These are phyloP conservation scores for Tragelaphus oryx DNA, from an alignment of 2,797 vertebrate genomes.

Conservation along the genomic window DNA sequence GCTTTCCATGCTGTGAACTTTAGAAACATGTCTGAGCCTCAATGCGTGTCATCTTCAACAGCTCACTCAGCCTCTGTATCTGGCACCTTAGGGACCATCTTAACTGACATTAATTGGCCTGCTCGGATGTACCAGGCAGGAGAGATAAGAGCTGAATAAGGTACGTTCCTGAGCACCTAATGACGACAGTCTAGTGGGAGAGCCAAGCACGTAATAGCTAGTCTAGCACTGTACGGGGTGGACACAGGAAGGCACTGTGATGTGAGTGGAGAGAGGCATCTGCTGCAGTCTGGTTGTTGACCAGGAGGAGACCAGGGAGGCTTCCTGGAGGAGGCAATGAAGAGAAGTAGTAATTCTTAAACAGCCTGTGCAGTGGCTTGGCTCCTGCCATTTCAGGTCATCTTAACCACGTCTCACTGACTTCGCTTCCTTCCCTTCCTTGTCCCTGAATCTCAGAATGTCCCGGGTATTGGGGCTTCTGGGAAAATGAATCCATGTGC, in stretches of 20 bases:
- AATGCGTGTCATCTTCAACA: neutral
- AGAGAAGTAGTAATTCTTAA: neutral
- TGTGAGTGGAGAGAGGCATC: neutral
- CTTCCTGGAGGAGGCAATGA: neutral
- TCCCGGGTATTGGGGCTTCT: neutral
- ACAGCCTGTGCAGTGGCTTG: neutral
- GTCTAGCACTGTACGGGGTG: neutral
- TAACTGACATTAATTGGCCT: neutral
- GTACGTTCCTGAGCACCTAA: neutral
- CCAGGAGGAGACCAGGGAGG: neutral
- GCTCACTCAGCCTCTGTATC: neutral
- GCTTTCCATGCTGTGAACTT: neutral
- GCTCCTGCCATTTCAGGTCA: neutral
- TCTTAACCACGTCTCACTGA: neutral
- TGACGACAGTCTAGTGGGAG: neutral
- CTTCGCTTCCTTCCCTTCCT: neutral
- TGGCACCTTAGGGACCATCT: neutral
- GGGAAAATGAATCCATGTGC: neutral
- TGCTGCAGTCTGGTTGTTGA: neutral
- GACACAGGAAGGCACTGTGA: neutral
- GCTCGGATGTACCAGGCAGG: neutral
- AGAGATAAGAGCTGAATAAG: neutral
- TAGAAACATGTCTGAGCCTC: neutral
- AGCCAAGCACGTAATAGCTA: neutral
- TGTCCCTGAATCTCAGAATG: neutral